phyloP scores from a whole-genome alignment of 2,113 vertebrate genomes.

The Macrotus californicus region DNA sequence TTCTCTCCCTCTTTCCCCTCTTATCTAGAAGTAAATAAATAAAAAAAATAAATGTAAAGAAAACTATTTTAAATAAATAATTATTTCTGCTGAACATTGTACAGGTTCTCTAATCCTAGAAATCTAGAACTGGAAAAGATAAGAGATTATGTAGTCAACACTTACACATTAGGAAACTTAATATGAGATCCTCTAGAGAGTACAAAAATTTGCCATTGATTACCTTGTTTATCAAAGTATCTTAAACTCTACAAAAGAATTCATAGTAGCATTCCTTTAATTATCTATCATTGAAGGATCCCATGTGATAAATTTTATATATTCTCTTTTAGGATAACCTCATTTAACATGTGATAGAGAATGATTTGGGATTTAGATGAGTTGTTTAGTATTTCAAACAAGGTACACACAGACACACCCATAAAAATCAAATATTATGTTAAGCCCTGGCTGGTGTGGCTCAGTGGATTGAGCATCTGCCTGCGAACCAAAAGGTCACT shows the following conservation, averaged over 20 bases:
- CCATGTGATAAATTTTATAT: neutral
- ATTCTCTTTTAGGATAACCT: conserved; percentile 4
- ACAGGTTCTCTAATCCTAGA: neutral
- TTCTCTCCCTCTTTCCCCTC: too few relatives aligned
- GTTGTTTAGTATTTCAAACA: conserved; percentile 23
- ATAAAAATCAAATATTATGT: neutral
- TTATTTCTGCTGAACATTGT: neutral
- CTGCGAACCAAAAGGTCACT: too few relatives aligned
- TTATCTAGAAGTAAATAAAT: too few relatives aligned
- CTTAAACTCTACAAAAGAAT: conserved; percentile 20
- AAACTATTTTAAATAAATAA: neutral
- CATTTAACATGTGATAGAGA: neutral
- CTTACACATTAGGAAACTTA: neutral
- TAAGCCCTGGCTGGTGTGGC: too few relatives aligned
- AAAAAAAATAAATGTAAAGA: neutral
- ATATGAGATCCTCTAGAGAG: neutral
- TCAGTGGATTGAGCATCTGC: too few relatives aligned
- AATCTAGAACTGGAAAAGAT: neutral
- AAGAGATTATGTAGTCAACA: neutral
- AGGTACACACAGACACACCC: neutral
- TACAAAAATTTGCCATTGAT: neutral
- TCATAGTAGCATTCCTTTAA: conserved; percentile 17
- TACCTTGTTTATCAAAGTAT: neutral
- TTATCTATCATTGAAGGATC: neutral
- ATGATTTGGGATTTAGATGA: conserved; percentile 45